Conservation (phyloP, 1,140 invertebrate species). For the Euschistus heros region DNA sequence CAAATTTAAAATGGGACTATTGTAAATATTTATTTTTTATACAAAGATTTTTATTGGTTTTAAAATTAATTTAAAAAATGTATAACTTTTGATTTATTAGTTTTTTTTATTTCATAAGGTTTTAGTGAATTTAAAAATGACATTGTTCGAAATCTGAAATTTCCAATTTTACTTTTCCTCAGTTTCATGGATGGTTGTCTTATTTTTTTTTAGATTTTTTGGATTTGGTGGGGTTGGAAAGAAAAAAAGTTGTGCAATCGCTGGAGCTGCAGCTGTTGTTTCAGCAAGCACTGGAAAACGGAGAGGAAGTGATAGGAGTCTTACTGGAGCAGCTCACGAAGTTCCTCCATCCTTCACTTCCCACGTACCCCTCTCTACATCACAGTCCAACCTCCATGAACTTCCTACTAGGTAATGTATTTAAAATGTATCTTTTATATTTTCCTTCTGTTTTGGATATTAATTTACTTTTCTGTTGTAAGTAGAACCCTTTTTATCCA, state of each 20-base stretch:
- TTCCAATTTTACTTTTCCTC: not conserved
- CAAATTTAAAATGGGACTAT: too few species aligned
- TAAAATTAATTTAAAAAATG: too few species aligned
- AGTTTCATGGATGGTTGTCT: not conserved
- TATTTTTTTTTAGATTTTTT: conserved; percentile 58
- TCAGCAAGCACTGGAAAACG: conserved; percentile 42
- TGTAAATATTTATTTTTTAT: too few species aligned
- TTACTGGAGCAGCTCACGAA: conserved; percentile 70
- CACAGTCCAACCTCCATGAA: conserved; percentile 69
- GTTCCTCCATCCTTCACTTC: conserved; percentile 53
- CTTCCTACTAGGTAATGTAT: conserved; percentile 39
- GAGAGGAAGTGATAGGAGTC: conserved; percentile 65
- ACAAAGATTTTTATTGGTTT: too few species aligned
- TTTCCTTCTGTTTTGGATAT: too few species aligned
- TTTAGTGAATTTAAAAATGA: too few species aligned
- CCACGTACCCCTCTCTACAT: conserved; percentile 62
- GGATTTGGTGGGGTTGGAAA: conserved; percentile 68
- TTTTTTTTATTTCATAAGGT: too few species aligned
- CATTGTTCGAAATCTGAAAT: not conserved
- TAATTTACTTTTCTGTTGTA: too few species aligned
- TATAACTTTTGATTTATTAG: too few species aligned
- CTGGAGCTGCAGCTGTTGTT: conserved; percentile 30
- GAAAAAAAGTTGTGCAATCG: conserved; percentile 50
- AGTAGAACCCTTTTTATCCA: too few species aligned
- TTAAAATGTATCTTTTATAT: not conserved